These are phyloP conservation scores for Neogale vison DNA, from an alignment of 2,113 vertebrate species.

Conservation along the genomic window DNA sequence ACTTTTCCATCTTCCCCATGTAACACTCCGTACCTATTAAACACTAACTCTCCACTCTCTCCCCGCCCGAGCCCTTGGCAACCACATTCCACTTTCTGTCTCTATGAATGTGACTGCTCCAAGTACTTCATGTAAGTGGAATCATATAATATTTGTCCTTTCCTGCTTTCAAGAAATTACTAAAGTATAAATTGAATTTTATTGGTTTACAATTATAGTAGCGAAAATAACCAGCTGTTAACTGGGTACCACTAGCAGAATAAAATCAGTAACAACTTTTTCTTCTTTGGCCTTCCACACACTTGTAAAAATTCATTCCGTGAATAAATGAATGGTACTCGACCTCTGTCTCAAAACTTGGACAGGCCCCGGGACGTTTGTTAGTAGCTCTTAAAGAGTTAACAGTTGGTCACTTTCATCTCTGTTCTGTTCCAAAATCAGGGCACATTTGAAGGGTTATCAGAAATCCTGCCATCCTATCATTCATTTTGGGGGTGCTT, in stretches of 20 bases:
- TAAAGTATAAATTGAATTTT: neutral
- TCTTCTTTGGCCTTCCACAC: neutral
- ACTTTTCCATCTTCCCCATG: neutral
- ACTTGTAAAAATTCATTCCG: neutral
- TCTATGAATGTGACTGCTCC: neutral
- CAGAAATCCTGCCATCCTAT: neutral
- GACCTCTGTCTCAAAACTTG: neutral
- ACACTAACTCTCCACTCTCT: neutral
- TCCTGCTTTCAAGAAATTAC: neutral
- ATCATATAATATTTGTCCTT: neutral
- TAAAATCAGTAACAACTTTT: neutral
- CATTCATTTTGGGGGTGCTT: neutral
- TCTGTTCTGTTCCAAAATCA: neutral
- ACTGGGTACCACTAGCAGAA: neutral
- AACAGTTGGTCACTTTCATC: neutral
- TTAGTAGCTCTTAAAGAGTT: neutral
- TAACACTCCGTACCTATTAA: neutral
- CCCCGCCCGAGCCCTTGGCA: neutral
- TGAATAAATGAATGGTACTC: neutral
- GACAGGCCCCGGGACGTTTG: neutral
- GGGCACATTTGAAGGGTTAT: neutral
- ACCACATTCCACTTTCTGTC: neutral
- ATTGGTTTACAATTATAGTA: neutral
- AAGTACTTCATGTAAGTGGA: neutral
- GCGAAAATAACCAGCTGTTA: neutral